A percentile compares a stretch with the other conserved stretches of the same genome.
phyloP scores from a whole-genome alignment of 2,797 vertebrate species.

The Danio jaintianensis region DNA sequence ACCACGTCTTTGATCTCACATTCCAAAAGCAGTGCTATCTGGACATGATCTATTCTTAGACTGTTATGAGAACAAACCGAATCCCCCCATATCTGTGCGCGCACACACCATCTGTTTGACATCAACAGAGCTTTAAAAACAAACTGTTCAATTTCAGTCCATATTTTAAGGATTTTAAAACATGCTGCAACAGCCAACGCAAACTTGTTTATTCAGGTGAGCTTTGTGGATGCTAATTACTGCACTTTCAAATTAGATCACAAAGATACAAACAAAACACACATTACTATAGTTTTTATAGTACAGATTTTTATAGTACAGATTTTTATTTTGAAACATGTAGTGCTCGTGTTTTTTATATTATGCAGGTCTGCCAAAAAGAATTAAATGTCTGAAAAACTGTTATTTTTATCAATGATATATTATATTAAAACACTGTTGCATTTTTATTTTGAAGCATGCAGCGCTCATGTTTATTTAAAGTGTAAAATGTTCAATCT shows the following conservation, averaged over 20 bases:
- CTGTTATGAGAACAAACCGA: neutral
- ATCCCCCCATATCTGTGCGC: neutral
- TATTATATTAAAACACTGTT: too few relatives aligned
- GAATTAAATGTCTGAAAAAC: too few relatives aligned
- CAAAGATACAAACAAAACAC: too few relatives aligned
- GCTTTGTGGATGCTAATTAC: neutral
- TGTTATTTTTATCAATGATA: too few relatives aligned
- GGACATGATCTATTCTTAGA: conserved; percentile 21
- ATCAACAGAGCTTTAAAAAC: conserved; percentile 13
- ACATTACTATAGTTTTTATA: too few relatives aligned
- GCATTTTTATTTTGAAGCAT: too few relatives aligned
- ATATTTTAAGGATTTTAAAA: neutral
- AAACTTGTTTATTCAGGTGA: neutral
- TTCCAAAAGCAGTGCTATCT: conserved; percentile 1
- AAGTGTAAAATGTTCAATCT: too few relatives aligned
- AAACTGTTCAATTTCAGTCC: neutral
- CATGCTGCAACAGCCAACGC: neutral
- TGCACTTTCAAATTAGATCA: neutral
- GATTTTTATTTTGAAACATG: too few relatives aligned
- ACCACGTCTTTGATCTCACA: neutral
- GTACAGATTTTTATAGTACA: too few relatives aligned
- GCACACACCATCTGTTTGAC: neutral
- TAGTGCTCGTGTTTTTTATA: too few relatives aligned
- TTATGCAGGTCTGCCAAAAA: too few relatives aligned
- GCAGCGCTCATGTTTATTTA: too few relatives aligned